Evolutionary conservation across 2,113 vertebrate genomes (phyloP).

Genomic region (Neodontobutis hainanensis): DNA sequence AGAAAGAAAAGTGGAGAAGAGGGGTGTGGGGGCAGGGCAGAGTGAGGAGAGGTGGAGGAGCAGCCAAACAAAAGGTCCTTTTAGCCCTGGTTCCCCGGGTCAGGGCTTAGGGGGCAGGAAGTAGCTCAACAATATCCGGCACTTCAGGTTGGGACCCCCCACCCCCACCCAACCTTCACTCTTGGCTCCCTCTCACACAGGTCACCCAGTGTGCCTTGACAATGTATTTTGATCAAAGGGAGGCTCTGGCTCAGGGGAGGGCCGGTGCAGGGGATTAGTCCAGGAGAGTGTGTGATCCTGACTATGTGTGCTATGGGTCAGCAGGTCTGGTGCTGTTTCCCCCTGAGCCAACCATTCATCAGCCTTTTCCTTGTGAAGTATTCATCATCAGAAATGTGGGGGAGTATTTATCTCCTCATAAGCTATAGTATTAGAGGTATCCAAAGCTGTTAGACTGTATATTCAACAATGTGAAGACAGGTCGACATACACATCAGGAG

Average conservation of each 20-base stretch:
- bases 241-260: conserved; percentile 35
- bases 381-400: not conserved
- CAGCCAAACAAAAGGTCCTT: conserved; percentile 68
- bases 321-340: conserved; percentile 36
- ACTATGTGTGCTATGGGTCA: conserved; percentile 51
- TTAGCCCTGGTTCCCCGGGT: conserved; percentile 60
- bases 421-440: not conserved
- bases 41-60: conserved; percentile 61
- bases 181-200: conserved; percentile 37
- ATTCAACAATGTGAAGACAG: not conserved
- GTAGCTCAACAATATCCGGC: conserved; percentile 70
- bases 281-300: conserved; percentile 37
- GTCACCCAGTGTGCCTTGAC: conserved; percentile 69
- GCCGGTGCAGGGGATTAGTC: conserved; percentile 51
- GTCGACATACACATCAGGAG: not conserved
- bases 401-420: not conserved
- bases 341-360: conserved; percentile 33
- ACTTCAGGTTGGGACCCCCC: conserved; percentile 61
- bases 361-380: conserved; percentile 9
- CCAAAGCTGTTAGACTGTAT: not conserved
- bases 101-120: conserved; percentile 74
- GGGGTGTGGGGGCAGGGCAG: conserved; percentile 39
- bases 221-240: conserved; percentile 72
- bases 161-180: conserved; percentile 25
- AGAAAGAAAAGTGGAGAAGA: conserved; percentile 39